These are phyloP conservation scores for Bryconaethiops microstoma DNA, from an alignment of 2,797 vertebrate genomes.

Conservation along the genomic window DNA sequence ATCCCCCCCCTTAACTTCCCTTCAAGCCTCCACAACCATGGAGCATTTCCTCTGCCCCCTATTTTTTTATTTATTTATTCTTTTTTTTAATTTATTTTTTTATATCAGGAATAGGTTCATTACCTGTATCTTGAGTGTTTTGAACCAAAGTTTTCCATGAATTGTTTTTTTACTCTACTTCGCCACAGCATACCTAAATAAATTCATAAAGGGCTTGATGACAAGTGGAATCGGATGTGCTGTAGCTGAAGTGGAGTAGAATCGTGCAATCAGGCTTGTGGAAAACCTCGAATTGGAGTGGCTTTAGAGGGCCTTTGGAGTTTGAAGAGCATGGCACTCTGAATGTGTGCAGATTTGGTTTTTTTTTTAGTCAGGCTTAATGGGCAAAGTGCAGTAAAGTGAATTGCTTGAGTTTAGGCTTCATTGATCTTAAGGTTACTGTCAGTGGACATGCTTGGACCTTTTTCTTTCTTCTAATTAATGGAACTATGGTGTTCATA, in stretches of 20 bases:
- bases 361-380: slow-evolving; percentile 38
- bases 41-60: not conserved
- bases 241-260: slow-evolving; percentile 32
- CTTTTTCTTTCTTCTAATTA: not conserved
- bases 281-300: slow-evolving; percentile 13
- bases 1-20: not conserved
- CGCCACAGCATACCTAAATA: slow-evolving; percentile 35
- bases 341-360: slow-evolving; percentile 16
- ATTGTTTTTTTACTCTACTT: slow-evolving; percentile 20
- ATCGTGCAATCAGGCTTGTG: not conserved
- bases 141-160: slow-evolving; percentile 45
- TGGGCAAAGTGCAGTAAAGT: slow-evolving; percentile 47
- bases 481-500: slow-evolving; percentile 3
- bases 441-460: slow-evolving; percentile 1
- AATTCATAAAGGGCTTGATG: slow-evolving; percentile 51
- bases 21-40: not conserved
- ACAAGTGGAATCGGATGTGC: slow-evolving; percentile 16
- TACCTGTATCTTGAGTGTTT: slow-evolving; percentile 20
- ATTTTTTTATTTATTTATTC: slow-evolving; percentile 12
- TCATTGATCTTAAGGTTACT: slow-evolving; percentile 23
- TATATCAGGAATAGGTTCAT: slow-evolving; percentile 14
- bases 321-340: not conserved
- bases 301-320: not conserved
- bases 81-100: not conserved
- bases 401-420: slow-evolving; percentile 23